Evolutionary conservation across 2,888 invertebrate species (phyloP), one percentile per base, ranked within the genome.

Genomic region (Erynnis tages): DNA sequence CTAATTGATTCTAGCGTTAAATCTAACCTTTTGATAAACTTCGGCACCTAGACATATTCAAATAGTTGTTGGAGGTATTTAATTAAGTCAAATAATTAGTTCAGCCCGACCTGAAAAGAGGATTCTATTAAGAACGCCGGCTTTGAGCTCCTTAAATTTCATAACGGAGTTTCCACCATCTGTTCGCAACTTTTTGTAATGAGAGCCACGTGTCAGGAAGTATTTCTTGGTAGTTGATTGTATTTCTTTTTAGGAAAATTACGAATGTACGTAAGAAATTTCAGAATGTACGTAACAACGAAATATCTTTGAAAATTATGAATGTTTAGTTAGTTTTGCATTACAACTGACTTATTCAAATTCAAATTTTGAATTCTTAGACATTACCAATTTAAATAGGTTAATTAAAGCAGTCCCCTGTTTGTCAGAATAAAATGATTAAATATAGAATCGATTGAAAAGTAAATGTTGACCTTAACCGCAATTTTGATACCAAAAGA

Each of bases 1-100:
- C 52, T 61, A 58, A 61, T 61, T 57, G 53, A 52, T 53, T 60
- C 53, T 54, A 40, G 16, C 41, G 35, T 52, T 46, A 54, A 55
- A 37, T 52, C 34, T 25, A 44, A 46, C 4, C 34, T 35, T 41
- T 38, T 46, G 32, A 5, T 16, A 47, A 52, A 25, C 23, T 44
- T 27, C 21, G 16, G 19, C n/a, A 5, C 10, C n/a, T 10, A 19
- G 11, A 29, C 23, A 49, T 35, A 41, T 25, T 49, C 11, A 41
- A 50, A 35, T 17, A 43, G 41, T 49, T 41, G 13, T 27, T 13
- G 13, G 10, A 41, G 35, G 10, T 19, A 43, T 50, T 50, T 35
- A 43, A 50, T 49, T 49, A 34, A 4, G 40, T 2, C 27, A 27
- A 34, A 45, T 49, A 34, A 49, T 43, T 35, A 35, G 21, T 29